Conservation (phyloP, 2,797 vertebrate species). For the Cossypha polioptera region DNA sequence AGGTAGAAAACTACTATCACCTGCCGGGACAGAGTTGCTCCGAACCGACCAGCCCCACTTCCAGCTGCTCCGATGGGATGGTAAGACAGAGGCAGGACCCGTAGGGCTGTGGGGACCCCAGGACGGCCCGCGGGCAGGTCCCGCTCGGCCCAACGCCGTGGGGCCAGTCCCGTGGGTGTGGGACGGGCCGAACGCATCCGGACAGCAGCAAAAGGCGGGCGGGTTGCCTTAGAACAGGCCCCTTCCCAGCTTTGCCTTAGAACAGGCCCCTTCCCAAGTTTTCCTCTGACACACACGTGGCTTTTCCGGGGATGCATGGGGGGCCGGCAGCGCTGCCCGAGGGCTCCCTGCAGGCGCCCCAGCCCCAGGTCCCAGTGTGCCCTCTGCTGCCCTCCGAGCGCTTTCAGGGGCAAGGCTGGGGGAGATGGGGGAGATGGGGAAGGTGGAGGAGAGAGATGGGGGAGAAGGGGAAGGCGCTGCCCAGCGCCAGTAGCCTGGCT, state of each 20-base stretch:
- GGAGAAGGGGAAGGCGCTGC: not conserved
- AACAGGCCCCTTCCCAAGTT: not conserved
- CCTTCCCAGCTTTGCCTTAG: not conserved
- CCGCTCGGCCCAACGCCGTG: not conserved
- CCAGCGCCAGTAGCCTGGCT: not conserved
- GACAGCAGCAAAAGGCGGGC: not conserved
- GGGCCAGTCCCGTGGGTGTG: not conserved
- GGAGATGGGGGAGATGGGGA: too few species aligned
- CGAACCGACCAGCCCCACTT: conserved; percentile 89
- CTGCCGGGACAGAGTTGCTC: conserved; percentile 87
- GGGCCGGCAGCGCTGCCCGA: not conserved
- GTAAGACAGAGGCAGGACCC: conserved; percentile 76
- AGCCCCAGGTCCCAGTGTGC: rapidly evolving
- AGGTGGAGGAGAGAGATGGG: too few species aligned
- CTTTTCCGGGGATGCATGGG: not conserved
- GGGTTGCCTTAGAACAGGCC: not conserved
- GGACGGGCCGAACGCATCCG: not conserved
- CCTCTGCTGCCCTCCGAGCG: not conserved
- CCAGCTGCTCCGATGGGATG: conserved; percentile 93
- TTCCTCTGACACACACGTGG: not conserved
- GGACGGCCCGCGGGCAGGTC: not conserved
- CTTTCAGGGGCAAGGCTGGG: not conserved
- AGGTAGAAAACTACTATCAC: conserved; percentile 91
- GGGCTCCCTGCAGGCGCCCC: not conserved
- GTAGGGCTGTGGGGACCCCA: not conserved